Base-by-base conservation (phyloP, 1,140 invertebrate species). In the Drosophila rufa region DNA sequence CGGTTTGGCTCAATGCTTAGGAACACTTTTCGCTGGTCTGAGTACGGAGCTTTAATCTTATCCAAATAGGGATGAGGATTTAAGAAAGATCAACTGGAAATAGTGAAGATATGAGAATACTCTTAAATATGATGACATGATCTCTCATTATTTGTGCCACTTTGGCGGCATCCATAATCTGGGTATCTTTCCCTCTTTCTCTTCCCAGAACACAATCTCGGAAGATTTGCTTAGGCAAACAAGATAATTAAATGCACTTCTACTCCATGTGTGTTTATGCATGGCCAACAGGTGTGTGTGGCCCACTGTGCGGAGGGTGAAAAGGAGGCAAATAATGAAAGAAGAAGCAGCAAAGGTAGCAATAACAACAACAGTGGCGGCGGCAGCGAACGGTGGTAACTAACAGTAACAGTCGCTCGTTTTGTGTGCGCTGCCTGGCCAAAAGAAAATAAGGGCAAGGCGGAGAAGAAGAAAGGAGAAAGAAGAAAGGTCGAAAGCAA, bases 401-500 rank as follows among this genome's bases (percentile, higher is more conserved):
- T 75, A 87, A 79, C 76, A 82, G 79, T 87, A 79, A 87, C 83
- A 73, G 70, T 62, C 46, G 66, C 69, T 78, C 74, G 64, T 75
- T 76, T 85, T 76, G 78, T 75, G 48, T 69, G 75, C 65, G 33
- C 36, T 56, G 62, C 57, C 66, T 65, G 70, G 70, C 79, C 55
- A 70, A 66, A 56, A 82, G 55, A 61, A 84, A 89, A 89, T 90
- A 89, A 90, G 84, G 84, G 84, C 84, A 89, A 79, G 77, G 68
- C 76, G 75, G 65, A 60, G 64, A 58, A 60, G 50, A 59, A 77
- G 73, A 66, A 71, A 75, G 82, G 76, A 83, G 82, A 69, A 75
- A 84, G 79, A 85, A 85, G 84, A 89, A 89, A 89, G 84, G 84
- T 89, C 85, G 84, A 89, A 84, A 87, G 84, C 84, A 89, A 89